Evolutionary conservation across 1,140 invertebrate genomes (phyloP).

Genomic region (Proales similis): DNA sequence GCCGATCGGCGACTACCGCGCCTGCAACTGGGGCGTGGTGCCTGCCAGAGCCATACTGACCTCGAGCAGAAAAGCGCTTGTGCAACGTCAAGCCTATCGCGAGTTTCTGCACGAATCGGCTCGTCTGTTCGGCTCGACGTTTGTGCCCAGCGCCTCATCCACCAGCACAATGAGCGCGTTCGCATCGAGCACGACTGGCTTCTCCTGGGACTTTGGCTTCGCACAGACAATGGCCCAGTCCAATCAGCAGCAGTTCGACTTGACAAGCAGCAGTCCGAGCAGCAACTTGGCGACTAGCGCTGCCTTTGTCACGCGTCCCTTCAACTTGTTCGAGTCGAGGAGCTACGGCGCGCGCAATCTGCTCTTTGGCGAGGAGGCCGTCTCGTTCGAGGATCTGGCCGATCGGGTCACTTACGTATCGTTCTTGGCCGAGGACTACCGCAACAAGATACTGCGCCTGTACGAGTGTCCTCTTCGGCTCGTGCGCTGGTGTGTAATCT

Average conservation of each 20-base stretch:
- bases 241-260: conserved; percentile 39
- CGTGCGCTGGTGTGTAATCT: conserved; percentile 69
- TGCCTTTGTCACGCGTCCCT: conserved; percentile 32
- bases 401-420: conserved; percentile 36
- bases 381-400: conserved; percentile 44
- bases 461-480: conserved; percentile 37
- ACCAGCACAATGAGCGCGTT: conserved; percentile 10
- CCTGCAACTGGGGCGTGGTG: conserved; percentile 82
- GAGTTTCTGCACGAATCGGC: conserved; percentile 25
- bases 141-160: too few relatives aligned
- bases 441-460: conserved; percentile 27
- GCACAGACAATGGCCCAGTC: conserved; percentile 40
- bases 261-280: conserved; percentile 17
- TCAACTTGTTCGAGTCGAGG: conserved; percentile 39
- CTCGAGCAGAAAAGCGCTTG: conserved; percentile 21
- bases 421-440: conserved; percentile 28
- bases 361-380: conserved; percentile 49
- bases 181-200: conserved; percentile 43
- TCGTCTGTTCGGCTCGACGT: conserved; percentile 13
- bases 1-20: conserved; percentile 61
- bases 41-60: conserved; percentile 81
- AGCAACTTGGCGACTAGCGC: conserved; percentile 39
- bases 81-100: not conserved
- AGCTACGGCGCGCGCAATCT: conserved; percentile 42
- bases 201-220: conserved; percentile 39